phyloP scores from a whole-genome alignment of 2,113 vertebrate genomes.

The Rhinogobius similis region DNA sequence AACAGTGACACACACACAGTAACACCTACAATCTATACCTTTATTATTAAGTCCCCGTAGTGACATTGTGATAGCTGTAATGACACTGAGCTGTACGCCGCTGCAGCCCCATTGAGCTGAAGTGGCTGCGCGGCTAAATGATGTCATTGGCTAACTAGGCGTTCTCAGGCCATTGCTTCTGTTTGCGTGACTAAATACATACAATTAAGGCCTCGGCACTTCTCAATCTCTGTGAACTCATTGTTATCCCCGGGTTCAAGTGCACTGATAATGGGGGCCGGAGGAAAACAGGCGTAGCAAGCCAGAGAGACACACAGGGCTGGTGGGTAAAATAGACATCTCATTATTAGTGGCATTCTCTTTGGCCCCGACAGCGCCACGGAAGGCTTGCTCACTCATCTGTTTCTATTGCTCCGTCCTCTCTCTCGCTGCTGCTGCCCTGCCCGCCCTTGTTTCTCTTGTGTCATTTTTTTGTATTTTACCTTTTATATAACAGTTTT shows the following conservation, averaged over 20 bases:
- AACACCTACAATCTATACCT: too few species aligned
- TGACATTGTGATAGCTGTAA: constrained; percentile 34
- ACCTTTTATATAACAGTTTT: not conserved
- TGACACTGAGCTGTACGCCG: constrained; percentile 60
- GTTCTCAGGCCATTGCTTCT: constrained; percentile 98
- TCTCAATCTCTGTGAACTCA: constrained; percentile 98
- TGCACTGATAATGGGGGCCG: constrained; percentile 96
- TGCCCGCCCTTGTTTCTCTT: not conserved
- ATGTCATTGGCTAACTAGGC: constrained; percentile 98
- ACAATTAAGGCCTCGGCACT: constrained; percentile 98
- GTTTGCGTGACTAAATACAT: constrained; percentile 99
- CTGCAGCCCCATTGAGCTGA: constrained; percentile 89
- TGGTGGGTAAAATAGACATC: constrained; percentile 88
- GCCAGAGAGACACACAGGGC: constrained; percentile 80
- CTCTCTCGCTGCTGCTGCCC: constrained; percentile 6
- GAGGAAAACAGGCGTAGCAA: constrained; percentile 90
- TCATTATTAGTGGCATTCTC: constrained; percentile 85
- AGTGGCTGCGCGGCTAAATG: constrained; percentile 86
- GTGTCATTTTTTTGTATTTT: constrained; percentile 20
- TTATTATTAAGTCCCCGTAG: not conserved
- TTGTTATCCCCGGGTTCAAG: constrained; percentile 99
- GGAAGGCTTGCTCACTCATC: constrained; percentile 60
- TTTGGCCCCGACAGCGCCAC: constrained; percentile 67
- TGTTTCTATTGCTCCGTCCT: constrained; percentile 43
- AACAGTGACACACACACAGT: too few species aligned